A percentile compares a stretch with the other conserved stretches of the same genome.
Conservation (phyloP, 2,113 vertebrate genomes). For the Nycticryphes semicollaris region DNA sequence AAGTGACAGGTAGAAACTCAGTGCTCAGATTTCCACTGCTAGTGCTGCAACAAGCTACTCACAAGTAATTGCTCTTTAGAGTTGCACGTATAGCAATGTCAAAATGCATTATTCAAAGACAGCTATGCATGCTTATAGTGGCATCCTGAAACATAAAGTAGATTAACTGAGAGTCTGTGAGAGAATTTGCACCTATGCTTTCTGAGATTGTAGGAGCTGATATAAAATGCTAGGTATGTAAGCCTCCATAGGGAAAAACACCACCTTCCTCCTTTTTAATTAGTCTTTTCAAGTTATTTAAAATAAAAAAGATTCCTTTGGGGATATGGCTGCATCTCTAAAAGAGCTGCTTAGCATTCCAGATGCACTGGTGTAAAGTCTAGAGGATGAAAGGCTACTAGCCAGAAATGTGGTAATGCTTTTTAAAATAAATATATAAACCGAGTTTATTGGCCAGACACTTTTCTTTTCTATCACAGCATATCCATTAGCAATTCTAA, state of each 20-base stretch:
- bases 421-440: constrained; percentile 68
- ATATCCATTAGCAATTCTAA: constrained; percentile 64
- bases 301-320: not conserved
- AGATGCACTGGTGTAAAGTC: constrained; percentile 63
- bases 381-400: constrained; percentile 47
- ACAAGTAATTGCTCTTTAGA: not conserved
- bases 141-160: not conserved
- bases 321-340: constrained; percentile 3
- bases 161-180: not conserved
- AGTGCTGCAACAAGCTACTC: not conserved
- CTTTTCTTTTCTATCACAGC: constrained; percentile 66
- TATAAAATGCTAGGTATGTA: not conserved
- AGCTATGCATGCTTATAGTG: not conserved
- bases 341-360: constrained; percentile 61
- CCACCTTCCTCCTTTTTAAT: constrained; percentile 16
- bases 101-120: not conserved
- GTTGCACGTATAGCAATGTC: not conserved
- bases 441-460: constrained; percentile 69
- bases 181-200: not conserved
- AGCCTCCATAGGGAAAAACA: not conserved
- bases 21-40: not conserved
- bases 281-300: not conserved
- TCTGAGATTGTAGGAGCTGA: not conserved
- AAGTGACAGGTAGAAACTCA: not conserved
- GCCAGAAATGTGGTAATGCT: constrained; percentile 70